A percentile compares a stretch with the other conserved stretches of the same genome.
Evolutionary conservation across 2,888 invertebrate genomes (phyloP).

Genomic region (Ornithoptera alexandrae): DNA sequence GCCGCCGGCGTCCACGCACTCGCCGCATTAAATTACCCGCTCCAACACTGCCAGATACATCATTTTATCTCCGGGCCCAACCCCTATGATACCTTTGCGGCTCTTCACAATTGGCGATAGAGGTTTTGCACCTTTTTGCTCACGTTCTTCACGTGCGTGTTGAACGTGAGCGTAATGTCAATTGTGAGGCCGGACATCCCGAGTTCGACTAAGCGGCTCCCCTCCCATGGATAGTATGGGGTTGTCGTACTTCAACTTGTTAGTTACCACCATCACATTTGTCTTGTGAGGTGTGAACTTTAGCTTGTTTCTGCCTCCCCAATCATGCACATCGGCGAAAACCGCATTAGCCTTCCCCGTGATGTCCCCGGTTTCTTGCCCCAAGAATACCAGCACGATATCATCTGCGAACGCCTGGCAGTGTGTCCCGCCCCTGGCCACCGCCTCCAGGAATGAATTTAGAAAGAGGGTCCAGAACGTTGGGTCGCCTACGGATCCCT

Average conservation of each 20-base stretch:
- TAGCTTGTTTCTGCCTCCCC: neutral
- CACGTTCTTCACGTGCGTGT: neutral
- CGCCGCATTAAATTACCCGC: too few species aligned
- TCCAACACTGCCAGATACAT: too few species aligned
- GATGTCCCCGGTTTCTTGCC: neutral
- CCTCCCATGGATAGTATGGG: neutral
- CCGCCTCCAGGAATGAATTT: neutral
- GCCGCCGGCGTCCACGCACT: too few species aligned
- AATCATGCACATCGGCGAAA: neutral
- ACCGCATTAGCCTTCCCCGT: neutral
- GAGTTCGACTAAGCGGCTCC: neutral
- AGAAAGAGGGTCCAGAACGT: neutral
- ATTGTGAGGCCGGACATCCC: neutral
- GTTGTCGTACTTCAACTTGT: neutral
- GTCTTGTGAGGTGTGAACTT: neutral
- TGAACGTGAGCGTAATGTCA: neutral
- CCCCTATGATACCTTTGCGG: too few species aligned
- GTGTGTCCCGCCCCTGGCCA: neutral
- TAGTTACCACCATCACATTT: neutral
- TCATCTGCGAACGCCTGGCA: neutral
- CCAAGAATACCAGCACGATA: neutral
- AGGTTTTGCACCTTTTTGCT: neutral
- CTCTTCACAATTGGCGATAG: neutral
- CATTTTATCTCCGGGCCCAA: too few species aligned
- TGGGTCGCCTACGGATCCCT: neutral